phyloP scores from a whole-genome alignment of 2,113 vertebrate species.

The Grus americana region DNA sequence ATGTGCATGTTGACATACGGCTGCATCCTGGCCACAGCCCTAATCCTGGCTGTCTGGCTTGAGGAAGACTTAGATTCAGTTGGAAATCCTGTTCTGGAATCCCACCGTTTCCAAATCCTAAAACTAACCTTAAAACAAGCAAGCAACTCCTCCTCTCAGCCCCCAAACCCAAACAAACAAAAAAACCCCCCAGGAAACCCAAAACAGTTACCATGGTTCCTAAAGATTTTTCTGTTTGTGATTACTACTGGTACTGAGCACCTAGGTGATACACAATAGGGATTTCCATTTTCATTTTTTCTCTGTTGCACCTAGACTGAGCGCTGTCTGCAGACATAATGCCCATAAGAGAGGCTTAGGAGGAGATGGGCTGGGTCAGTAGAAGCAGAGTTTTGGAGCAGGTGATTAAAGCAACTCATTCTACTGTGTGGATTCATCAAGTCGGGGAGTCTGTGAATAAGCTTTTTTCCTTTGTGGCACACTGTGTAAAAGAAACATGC shows the following conservation, averaged over 20 bases:
- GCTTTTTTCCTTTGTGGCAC: neutral
- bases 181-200: neutral
- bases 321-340: neutral
- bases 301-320: neutral
- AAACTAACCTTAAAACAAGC: neutral
- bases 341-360: neutral
- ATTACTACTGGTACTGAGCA: neutral
- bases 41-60: neutral
- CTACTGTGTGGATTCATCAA: neutral
- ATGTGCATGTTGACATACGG: rapidly evolving
- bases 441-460: neutral
- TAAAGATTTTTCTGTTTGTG: neutral
- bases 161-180: neutral
- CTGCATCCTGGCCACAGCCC: neutral
- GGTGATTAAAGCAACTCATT: neutral
- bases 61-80: neutral
- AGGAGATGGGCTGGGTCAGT: neutral
- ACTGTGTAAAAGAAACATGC: neutral
- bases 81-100: neutral
- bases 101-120: neutral
- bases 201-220: neutral
- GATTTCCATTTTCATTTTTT: neutral
- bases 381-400: neutral
- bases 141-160: rapidly evolving
- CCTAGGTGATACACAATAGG: neutral